These are phyloP conservation scores for Aplysina aerophoba DNA, from an alignment of 37 sponge, comb jelly and placozoan species.

Conservation along the genomic window DNA sequence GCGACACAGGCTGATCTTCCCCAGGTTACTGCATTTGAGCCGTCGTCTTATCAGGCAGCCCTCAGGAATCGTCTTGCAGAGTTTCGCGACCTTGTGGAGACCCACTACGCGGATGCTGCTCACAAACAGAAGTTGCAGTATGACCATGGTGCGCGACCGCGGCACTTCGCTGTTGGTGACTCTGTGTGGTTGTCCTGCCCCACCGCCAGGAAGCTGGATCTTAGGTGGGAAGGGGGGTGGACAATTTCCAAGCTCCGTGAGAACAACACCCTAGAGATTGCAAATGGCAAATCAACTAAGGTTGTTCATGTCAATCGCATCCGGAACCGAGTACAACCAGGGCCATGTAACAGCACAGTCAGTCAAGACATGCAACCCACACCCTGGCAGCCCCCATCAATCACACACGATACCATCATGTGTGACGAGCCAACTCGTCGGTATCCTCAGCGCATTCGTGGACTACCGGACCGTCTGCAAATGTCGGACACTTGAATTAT, in stretches of 20 bases:
- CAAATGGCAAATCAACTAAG: background rate
- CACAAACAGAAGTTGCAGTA: conserved; percentile 33
- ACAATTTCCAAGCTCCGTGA: conserved; percentile 19
- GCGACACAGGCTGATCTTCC: background rate
- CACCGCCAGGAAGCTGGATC: conserved; percentile 67
- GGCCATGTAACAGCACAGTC: no score
- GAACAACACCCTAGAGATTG: background rate
- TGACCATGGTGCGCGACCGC: conserved; percentile 16
- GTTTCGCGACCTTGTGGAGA: conserved; percentile 51
- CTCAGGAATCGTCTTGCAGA: no score
- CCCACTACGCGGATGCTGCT: conserved; percentile 6
- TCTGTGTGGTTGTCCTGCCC: conserved; percentile 66
- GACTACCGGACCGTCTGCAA: no score
- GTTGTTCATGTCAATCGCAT: conserved; percentile 8
- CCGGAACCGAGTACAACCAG: conserved; percentile 22
- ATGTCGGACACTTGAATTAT: no score
- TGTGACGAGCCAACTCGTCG: no score
- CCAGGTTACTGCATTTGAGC: no score
- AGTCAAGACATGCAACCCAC: no score
- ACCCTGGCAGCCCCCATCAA: conserved; percentile 14
- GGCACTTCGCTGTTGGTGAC: conserved; percentile 47
- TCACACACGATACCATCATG: background rate
- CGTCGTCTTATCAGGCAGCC: no score
- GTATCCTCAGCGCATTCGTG: no score
- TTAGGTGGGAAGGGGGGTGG: conserved; percentile 69